phyloP scores from a whole-genome alignment of 2,888 invertebrate genomes.

The Macrophya alboannulata region DNA sequence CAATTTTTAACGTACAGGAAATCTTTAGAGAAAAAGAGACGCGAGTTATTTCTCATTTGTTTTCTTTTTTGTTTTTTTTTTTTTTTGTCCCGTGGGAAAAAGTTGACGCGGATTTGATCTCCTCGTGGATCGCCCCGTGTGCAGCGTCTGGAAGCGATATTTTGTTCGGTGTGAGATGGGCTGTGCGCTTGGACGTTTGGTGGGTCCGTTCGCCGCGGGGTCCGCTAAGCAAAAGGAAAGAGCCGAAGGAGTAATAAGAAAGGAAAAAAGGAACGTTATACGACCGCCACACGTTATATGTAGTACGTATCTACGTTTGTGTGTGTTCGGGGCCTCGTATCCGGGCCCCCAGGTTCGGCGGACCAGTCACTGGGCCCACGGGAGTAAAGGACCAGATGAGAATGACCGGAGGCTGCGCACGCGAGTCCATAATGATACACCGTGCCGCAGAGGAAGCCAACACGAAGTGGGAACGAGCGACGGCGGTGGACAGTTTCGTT shows the following conservation, averaged over 20 bases:
- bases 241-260: constrained; percentile 44
- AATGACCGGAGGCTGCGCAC: constrained; percentile 77
- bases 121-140: background rate
- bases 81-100: background rate
- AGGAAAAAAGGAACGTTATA: constrained; percentile 34
- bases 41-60: background rate
- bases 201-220: constrained; percentile 56
- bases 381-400: constrained; percentile 67
- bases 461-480: constrained; percentile 55
- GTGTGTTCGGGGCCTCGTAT: constrained; percentile 25
- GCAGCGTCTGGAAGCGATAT: background rate
- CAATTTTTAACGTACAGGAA: background rate
- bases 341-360: constrained; percentile 38
- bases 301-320: background rate
- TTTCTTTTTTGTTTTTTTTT: background rate
- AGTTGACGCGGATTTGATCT: background rate
- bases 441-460: constrained; percentile 58
- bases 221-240: constrained; percentile 53
- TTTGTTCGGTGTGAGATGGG: constrained; percentile 50
- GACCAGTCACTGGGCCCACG: constrained; percentile 26
- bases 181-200: constrained; percentile 43
- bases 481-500: constrained; percentile 37
- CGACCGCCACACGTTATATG: constrained; percentile 2
- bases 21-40: background rate
- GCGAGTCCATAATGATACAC: constrained; percentile 76